Evolutionary conservation across 2,113 vertebrate species (phyloP), one percentile per base, ranked within the genome.

Genomic region (Fulica atra): DNA sequence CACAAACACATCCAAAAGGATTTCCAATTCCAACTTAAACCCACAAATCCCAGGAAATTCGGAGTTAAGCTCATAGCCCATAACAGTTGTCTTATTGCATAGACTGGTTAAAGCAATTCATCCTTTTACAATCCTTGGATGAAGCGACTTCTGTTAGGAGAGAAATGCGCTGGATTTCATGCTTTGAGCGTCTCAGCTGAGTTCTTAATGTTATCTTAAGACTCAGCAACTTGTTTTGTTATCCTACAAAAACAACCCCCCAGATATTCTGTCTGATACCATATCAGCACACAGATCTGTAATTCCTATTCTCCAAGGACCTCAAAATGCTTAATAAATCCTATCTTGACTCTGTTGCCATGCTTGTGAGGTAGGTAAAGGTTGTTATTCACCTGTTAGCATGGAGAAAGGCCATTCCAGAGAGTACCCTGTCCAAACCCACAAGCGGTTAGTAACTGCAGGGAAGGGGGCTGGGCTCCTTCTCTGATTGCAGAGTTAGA

Each of bases 1-100:
- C 31, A 71, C 36, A 84, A 38, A 56, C 17, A 38, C 69, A 50
- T 71, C 54, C 64, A 74, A 88, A 89, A 93, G 11, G 44, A 57
- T 64, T 94, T 94, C 48, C 65, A 90, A 8, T 86, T 81, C 72
- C 57, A 81, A 54, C 25, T 84, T 59, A 89, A 96, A 81, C 31
- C 50, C 66, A 79, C 57, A 94, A 92, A 95, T 87, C 35, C 2
- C 0, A 80, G 53, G 54, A 95, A 95, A 86, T 95, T 88, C 57
- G 46, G 68, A 94, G 35, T 84, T 88, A 95, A 86, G 40, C 69
- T 92, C n/a, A n/a, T 33, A 86, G 44, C 17, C 77, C 12, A 1
- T 61, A 86, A 78, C 65, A 89, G 36, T 31, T 64, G 31, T 66
- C 44, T 93, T 86, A 76, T 53, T 28, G 7, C 17, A 61, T 44